These are phyloP conservation scores for Pipistrellus kuhlii DNA, from an alignment of 2,797 vertebrate species.

Conservation along the genomic window DNA sequence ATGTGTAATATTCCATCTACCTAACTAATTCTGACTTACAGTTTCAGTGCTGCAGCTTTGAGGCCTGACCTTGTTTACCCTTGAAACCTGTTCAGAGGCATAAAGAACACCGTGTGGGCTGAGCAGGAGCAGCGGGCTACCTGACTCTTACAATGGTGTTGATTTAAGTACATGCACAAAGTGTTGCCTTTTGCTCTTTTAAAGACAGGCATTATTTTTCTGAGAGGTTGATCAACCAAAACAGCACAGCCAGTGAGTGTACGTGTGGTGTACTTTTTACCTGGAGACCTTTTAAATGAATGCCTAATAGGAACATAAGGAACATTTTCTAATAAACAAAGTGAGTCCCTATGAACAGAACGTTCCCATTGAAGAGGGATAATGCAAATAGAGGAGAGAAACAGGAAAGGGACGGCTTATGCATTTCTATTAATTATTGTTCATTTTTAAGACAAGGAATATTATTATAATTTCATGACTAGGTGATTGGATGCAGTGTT, in stretches of 20 bases:
- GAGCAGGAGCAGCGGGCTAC: not conserved
- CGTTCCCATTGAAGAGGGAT: not conserved
- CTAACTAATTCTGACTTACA: slow-evolving; percentile 60
- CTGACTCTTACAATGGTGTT: not conserved
- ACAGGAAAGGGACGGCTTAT: not conserved
- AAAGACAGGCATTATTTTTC: slow-evolving; percentile 33
- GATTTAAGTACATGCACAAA: slow-evolving; percentile 44
- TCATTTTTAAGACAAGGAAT: not conserved
- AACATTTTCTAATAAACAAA: slow-evolving; percentile 43
- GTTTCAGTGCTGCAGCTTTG: slow-evolving; percentile 11
- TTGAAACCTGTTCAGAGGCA: slow-evolving; percentile 39
- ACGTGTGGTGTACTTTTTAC: not conserved
- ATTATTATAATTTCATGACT: not conserved
- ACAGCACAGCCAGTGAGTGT: not conserved
- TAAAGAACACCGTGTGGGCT: slow-evolving; percentile 23
- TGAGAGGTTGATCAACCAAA: slow-evolving; percentile 62
- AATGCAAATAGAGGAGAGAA: not conserved
- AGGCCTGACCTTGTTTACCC: slow-evolving; percentile 64
- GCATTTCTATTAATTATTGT: not conserved
- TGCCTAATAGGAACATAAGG: not conserved
- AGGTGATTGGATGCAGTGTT: not conserved
- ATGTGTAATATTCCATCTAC: slow-evolving; percentile 1
- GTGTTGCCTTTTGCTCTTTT: slow-evolving; percentile 17
- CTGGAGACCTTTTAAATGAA: slow-evolving; percentile 30
- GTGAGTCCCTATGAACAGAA: not conserved